Percentiles rank a stretch among this genome's conserved stretches.
Conservation (phyloP, 2,888 invertebrate species). For the Blomia tropicalis region DNA sequence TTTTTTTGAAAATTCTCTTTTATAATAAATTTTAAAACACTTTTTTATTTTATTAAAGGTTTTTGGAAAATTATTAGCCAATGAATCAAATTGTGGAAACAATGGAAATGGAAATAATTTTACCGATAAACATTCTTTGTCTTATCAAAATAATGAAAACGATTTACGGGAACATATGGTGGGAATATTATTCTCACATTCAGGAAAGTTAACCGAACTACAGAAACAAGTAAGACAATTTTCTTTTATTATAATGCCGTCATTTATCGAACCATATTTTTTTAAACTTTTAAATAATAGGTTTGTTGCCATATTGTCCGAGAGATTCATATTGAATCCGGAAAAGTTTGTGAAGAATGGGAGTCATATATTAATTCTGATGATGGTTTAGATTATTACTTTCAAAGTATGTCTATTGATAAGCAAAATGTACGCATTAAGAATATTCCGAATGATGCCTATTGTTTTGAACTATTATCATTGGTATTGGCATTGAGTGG, state of each 20-base stretch:
- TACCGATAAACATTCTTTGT: neutral
- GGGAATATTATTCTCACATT: constrained; percentile 81
- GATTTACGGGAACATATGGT: constrained; percentile 89
- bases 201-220: constrained; percentile 66
- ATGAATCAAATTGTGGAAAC: constrained; percentile 32
- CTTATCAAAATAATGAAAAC: constrained; percentile 35
- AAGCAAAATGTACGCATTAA: neutral
- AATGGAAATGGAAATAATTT: constrained; percentile 18
- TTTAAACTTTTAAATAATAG: constrained; percentile 36
- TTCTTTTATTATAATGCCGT: constrained; percentile 26
- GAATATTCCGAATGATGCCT: constrained; percentile 51
- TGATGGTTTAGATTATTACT: neutral
- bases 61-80: constrained; percentile 70
- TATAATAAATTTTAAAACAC: constrained; percentile 11
- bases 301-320: constrained; percentile 55
- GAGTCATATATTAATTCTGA: constrained; percentile 41
- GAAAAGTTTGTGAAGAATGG: constrained; percentile 76
- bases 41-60: constrained; percentile 43
- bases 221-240: constrained; percentile 81
- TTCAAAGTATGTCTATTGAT: neutral
- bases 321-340: constrained; percentile 74
- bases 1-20: constrained; percentile 33
- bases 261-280: neutral
- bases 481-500: constrained; percentile 86
- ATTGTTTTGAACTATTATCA: constrained; percentile 91